Base-by-base conservation (phyloP, 1,140 invertebrate genomes). In the Tenebrio molitor region DNA sequence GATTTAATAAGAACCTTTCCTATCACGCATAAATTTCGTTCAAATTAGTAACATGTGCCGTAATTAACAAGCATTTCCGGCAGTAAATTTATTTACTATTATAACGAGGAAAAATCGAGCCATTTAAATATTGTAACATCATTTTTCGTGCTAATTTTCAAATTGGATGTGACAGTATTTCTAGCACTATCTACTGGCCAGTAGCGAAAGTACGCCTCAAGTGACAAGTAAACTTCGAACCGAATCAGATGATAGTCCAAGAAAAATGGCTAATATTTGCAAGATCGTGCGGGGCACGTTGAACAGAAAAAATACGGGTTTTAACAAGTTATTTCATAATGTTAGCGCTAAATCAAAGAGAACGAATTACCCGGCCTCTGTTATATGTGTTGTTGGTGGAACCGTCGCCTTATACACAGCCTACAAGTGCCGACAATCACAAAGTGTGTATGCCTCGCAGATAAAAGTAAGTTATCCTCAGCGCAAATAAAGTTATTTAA, bases 401-500 rank as follows among this genome's bases (percentile, higher is more conserved):
- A 75, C 74, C 14, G 25, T 72, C 16, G 70, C 62, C 41, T 34
- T 75, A 21, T 75, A 75, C n/a, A 58, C 74, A 8, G 62, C 41
- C 1, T 75, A 72, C 70, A 72, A 75, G 42, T 69, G 58, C 17
- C 17, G 23, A 10, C 53, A 41, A 42, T 21, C 14, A 15, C 58
- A 72, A 42, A 72, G 70, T 65, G 50, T 75, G 15, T 29, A 69
- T 14, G 74, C 74, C 12, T 36, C 66, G 10, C 71, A 75, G 23
- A 8, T 42, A 23, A 75, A 75, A 53, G 73, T 75, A 75, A 71
- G 68, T 74, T 41, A n/a, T n/a, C n/a, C n/a, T n/a, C n/a, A n/a
- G n/a, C n/a, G n/a, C n/a, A n/a, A n/a, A n/a, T n/a, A n/a, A n/a
- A n/a, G n/a, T n/a, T n/a, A n/a, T n/a, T n/a, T n/a, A n/a, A n/a